Evolutionary conservation across 64 coral and sea anemone genomes (phyloP).

Genomic region (Montipora foliosa): DNA sequence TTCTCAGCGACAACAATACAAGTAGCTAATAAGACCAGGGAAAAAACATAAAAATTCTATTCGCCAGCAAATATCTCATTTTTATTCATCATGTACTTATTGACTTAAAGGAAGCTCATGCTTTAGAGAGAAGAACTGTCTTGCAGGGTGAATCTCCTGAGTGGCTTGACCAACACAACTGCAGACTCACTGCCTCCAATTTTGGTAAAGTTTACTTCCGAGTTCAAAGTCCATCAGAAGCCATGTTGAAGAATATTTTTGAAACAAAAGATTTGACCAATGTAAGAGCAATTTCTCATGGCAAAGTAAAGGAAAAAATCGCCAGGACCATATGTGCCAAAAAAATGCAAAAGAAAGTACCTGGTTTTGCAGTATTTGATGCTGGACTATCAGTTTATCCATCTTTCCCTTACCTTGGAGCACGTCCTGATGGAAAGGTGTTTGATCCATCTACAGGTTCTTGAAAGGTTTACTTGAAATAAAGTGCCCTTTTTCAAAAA

Average conservation of each 20-base stretch:
- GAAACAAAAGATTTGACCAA: constrained; percentile 53
- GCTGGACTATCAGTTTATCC: constrained; percentile 7
- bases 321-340: background rate
- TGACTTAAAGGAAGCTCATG: background rate
- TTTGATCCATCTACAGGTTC: constrained; percentile 29
- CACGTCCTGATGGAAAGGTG: constrained; percentile 48
- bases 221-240: background rate
- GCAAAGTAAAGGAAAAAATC: constrained; percentile 50
- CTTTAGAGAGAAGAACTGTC: constrained; percentile 35
- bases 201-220: constrained; percentile 34
- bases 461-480: constrained; percentile 61
- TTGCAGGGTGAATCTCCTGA: constrained; percentile 22
- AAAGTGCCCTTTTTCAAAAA: constrained; percentile 58
- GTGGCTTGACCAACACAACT: constrained; percentile 39
- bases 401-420: background rate
- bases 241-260: constrained; percentile 74
- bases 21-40: too few species aligned
- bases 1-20: too few species aligned
- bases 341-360: background rate
- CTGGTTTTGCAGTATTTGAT: constrained; percentile 9
- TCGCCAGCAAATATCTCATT: background rate
- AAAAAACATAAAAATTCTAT: too few species aligned
- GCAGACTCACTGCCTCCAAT: constrained; percentile 33
- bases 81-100: background rate
- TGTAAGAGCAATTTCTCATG: constrained; percentile 64